Percentiles rank a stretch among this genome's conserved stretches.
phyloP scores from a whole-genome alignment of 2,797 vertebrate genomes.

The Microcaecilia unicolor region DNA sequence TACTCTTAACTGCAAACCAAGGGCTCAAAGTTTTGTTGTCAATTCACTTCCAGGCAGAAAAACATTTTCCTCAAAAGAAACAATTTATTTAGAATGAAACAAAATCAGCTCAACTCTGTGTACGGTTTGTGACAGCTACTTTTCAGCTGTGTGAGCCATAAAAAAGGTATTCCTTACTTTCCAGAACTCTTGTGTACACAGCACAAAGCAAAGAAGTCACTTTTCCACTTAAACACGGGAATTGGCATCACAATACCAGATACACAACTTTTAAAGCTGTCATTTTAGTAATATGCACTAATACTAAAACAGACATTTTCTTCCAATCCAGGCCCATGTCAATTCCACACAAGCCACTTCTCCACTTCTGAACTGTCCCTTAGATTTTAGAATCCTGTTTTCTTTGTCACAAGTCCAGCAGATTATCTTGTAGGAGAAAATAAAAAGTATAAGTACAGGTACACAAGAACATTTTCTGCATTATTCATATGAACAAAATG shows the following conservation, averaged over 20 bases:
- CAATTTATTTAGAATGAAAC: constrained; percentile 98
- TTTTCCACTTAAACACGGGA: constrained; percentile 94
- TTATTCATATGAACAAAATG: constrained; percentile 41
- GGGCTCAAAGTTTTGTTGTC: constrained; percentile 70
- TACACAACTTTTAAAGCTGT: constrained; percentile 86
- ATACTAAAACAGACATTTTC: constrained; percentile 79
- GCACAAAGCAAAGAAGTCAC: constrained; percentile 80
- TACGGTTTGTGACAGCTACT: constrained; percentile 86
- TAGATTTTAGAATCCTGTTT: constrained; percentile 53
- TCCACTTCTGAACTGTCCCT: constrained; percentile 63
- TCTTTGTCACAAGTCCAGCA: constrained; percentile 52
- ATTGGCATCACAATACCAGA: constrained; percentile 92
- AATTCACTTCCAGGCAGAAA: constrained; percentile 98
- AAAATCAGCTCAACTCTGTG: constrained; percentile 88
- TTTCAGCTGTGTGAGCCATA: constrained; percentile 81
- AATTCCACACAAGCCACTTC: constrained; percentile 57
- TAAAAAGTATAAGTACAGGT: constrained; percentile 56
- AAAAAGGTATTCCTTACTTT: constrained; percentile 82
- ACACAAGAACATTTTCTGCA: constrained; percentile 39
- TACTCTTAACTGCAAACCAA: constrained; percentile 52
- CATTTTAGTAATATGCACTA: constrained; percentile 88
- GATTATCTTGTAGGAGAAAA: constrained; percentile 56
- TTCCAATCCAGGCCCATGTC: constrained; percentile 62
- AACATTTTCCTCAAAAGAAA: constrained; percentile 97
- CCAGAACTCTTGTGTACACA: constrained; percentile 97